Conservation (phyloP, 2,797 vertebrate species). For the Mionectes olivaceus region DNA sequence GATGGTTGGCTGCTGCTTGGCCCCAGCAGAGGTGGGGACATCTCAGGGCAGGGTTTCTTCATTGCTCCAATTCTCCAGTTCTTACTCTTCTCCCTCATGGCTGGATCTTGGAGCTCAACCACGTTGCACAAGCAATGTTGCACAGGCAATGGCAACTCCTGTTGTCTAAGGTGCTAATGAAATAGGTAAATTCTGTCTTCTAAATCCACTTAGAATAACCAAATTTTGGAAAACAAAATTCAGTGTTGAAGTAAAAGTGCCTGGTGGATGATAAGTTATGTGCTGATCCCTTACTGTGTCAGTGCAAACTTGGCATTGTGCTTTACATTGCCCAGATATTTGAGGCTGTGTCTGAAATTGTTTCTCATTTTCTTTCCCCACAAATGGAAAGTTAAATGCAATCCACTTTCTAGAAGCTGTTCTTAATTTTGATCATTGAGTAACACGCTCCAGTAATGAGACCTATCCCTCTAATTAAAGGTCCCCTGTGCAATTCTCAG, state of each 20-base stretch:
- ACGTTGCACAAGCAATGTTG: neutral
- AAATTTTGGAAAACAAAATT: neutral
- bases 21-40: neutral
- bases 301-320: neutral
- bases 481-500: neutral
- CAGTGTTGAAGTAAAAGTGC: neutral
- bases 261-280: neutral
- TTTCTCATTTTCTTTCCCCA: neutral
- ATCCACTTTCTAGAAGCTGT: constrained; percentile 1
- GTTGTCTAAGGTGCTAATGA: neutral
- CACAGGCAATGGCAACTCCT: neutral
- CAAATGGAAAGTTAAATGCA: constrained; percentile 13
- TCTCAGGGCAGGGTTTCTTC: neutral
- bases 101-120: neutral
- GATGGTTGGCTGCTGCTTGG: neutral
- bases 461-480: neutral
- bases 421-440: constrained; percentile 23
- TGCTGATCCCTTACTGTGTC: neutral
- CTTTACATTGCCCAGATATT: neutral
- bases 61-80: neutral
- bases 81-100: neutral
- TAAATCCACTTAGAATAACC: neutral
- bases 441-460: constrained; percentile 15
- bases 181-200: neutral
- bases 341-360: neutral